Evolutionary conservation across 1,140 invertebrate genomes (phyloP), one percentile per base, ranked within the genome.

Genomic region (Leucophenga varia): DNA sequence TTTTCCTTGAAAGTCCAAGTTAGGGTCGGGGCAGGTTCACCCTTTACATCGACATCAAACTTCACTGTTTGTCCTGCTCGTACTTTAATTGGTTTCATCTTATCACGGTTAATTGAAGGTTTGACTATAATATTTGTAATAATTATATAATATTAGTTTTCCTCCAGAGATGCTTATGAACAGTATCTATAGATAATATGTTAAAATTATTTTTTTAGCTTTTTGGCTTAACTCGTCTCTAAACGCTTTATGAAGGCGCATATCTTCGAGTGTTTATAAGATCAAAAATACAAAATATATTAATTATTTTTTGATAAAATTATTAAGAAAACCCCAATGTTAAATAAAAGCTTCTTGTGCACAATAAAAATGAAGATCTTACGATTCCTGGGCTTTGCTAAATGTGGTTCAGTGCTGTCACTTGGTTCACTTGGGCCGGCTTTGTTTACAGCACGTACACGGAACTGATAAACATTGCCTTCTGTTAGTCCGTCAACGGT

Each of bases 401-500:
- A 77, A 63, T 95, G 90, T 35, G 88, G 89, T 55, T 93, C 88
- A 1, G 91, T 94, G 1, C 90, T 79, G 52, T 96, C 92, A 38
- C 91, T 90, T 0, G 93, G 87, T 59, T 94, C 91, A 31, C 93
- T 90, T 9, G 87, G 86, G 10, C 96, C 95, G 36, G 93, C 94
- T 74, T 97, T 96, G 76, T 97, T 97, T 2, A 97, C 86, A 21
- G 95, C 95, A 14, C 85, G 79, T 1, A 97, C 90, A 34, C 95
- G 80, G 81, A 98, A 97, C 76, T 96, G 91, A 74, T 97, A 97
- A 9, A 86, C 85, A 55, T 93, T 90, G 49, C 93, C 93, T 80
- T 96, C 94, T 77, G 87, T 91, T 12, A 97, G 77, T 2, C 90
- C 91, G 6, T 87, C 84, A 31, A 95, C 91, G 12, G 84, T 85